Percentiles rank a stretch among this genome's conserved stretches.
Conservation (phyloP, 2,888 invertebrate genomes). For the Cryptus viduatorius region DNA sequence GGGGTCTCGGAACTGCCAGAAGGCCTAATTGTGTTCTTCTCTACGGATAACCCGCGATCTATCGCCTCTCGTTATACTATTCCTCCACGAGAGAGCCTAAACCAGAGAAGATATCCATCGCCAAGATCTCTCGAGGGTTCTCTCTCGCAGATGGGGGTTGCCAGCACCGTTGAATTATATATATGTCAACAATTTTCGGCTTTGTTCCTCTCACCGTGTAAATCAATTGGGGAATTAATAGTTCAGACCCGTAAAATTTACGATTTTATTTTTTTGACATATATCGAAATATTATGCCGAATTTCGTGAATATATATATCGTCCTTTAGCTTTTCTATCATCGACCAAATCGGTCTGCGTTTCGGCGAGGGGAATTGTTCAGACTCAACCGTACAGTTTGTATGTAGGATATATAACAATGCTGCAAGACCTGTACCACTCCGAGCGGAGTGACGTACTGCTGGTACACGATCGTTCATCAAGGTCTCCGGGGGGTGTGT, state of each 20-base stretch:
- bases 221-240: conserved; percentile 12
- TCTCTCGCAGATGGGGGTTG: conserved; percentile 37
- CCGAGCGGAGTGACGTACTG: conserved; percentile 74
- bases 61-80: conserved; percentile 68
- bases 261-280: background rate
- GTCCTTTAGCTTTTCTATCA: background rate
- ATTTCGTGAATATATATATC: conserved; percentile 8
- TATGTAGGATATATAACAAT: conserved; percentile 26
- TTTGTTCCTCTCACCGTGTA: conserved; percentile 21
- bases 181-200: conserved; percentile 53
- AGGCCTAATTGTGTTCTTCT: conserved; percentile 82
- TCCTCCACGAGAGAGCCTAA: conserved; percentile 41
- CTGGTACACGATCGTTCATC: conserved; percentile 74
- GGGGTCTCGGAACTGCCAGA: conserved; percentile 72
- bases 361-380: conserved; percentile 42
- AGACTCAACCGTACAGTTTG: conserved; percentile 43
- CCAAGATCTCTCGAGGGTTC: conserved; percentile 60
- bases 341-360: background rate
- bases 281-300: background rate
- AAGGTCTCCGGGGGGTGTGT: conserved; percentile 72
- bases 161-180: conserved; percentile 9
- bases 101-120: conserved; percentile 50
- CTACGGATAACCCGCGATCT: conserved; percentile 80
- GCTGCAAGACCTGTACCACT: conserved; percentile 66
- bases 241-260: background rate